Base-by-base conservation (phyloP, 2,113 vertebrate species). In the Callocephalon fimbriatum region DNA sequence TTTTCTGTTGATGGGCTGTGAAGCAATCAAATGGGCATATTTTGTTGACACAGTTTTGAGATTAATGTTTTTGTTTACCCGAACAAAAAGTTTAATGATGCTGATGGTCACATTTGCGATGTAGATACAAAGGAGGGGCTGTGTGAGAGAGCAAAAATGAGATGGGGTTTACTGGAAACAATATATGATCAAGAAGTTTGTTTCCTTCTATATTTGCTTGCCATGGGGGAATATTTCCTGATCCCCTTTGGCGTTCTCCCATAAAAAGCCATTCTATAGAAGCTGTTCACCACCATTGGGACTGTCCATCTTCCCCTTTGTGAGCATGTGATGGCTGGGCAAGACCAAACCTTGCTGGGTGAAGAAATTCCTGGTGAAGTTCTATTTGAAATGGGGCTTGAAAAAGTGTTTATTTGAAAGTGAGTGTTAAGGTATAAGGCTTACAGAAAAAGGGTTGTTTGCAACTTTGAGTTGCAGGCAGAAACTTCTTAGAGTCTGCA, bases 31-130 rank as follows among this genome's bases (percentile, higher is more conserved):
- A 79, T 35, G 12, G 71, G 59, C 47, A 35, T 54, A 42, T 93
- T 92, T 83, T 93, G 61, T 72, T 94, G 92, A 51, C 62, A 47
- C 26, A 77, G 4, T 71, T 86, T 88, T 74, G 75, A 90, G 86
- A 94, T 86, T 27, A 63, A 80, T 86, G 72, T 17, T 90, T 13
- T 27, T 94, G 32, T 94, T 92, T 86, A 63, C 67, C 62, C 18
- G 85, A 92, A 9, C 47, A 70, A 61, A 54, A 68, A 74, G 42
- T 70, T 59, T 61, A 67, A n/a, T 83, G 87, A 29, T 73, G 40
- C 59, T 54, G 54, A 50, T n/a, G 42, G 50, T 37, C n/a, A 50
- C 71, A 40, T 83, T 74, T 90, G 53, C 75, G 80, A n/a, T 66
- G 65, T 67, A 86, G 90, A 80, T 56, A 58, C 32, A 8, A 20